phyloP scores from a whole-genome alignment of 2,888 invertebrate genomes.

The Lycaena phlaeas region DNA sequence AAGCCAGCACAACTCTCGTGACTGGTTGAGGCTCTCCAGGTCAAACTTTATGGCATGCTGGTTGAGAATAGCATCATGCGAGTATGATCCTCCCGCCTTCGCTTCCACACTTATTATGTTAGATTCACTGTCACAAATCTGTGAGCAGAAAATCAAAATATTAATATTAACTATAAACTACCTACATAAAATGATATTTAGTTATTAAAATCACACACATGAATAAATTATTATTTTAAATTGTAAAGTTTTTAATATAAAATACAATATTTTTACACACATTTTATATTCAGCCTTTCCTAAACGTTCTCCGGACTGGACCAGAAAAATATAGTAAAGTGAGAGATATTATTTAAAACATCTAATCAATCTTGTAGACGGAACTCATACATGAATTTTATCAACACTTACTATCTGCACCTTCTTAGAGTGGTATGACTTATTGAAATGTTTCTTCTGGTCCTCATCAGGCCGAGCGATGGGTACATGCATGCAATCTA shows the following conservation, averaged over 20 bases:
- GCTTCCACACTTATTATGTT: constrained; percentile 51
- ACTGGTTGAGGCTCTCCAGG: constrained; percentile 46
- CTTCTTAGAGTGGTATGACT: constrained; percentile 62
- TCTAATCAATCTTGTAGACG: no score
- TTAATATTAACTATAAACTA: constrained; percentile 8
- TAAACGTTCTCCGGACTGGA: no score
- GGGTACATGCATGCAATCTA: constrained; percentile 59
- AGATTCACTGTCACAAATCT: constrained; percentile 57
- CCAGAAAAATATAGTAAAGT: no score
- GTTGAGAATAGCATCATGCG: constrained; percentile 46
- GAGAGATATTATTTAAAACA: no score
- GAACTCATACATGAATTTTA: no score
- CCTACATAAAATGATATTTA: no score
- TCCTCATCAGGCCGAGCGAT: constrained; percentile 54
- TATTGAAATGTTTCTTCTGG: constrained; percentile 57
- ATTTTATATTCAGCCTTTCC: no score
- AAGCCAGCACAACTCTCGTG: constrained; percentile 52
- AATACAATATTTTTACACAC: no score
- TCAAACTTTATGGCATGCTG: constrained; percentile 50
- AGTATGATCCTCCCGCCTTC: constrained; percentile 41
- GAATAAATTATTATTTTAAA: no score
- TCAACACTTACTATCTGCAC: constrained; percentile 54
- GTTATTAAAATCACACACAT: no score
- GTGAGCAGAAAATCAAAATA: constrained; percentile 3
- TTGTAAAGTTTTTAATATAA: no score